Evolutionary conservation across 2,888 invertebrate genomes (phyloP).

Genomic region (Eristalis pertinax): DNA sequence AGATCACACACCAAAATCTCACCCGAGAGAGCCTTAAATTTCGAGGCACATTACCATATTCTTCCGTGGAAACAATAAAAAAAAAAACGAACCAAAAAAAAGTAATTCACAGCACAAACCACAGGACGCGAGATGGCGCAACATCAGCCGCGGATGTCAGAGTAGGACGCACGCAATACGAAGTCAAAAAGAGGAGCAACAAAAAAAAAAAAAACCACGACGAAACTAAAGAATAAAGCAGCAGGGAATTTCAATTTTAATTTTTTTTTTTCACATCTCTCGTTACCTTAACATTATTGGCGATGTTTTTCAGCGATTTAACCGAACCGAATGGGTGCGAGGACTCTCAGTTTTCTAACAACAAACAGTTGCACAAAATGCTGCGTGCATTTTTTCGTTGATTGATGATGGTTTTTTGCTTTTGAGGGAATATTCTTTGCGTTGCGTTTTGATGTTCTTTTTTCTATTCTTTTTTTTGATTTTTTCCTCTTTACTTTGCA

Average conservation of each 20-base stretch:
- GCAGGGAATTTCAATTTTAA: conserved; percentile 62
- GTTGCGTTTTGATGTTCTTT: conserved; percentile 39
- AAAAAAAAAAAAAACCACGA: conserved; percentile 41
- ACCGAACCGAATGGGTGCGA: conserved; percentile 35
- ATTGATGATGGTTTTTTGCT: conserved; percentile 52
- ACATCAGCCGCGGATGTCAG: conserved; percentile 50
- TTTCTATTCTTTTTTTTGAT: conserved; percentile 29
- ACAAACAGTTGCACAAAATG: conserved; percentile 60
- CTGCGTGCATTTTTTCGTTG: conserved; percentile 69
- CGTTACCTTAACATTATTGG: conserved; percentile 71
- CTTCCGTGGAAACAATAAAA: conserved; percentile 31
- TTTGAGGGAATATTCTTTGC: conserved; percentile 60
- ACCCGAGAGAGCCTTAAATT: conserved; percentile 34
- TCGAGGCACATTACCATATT: conserved; percentile 45
- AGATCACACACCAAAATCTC: conserved; percentile 9
- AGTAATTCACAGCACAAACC: conserved; percentile 64
- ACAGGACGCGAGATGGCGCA: conserved; percentile 66
- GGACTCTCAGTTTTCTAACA: conserved; percentile 42
- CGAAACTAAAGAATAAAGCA: conserved; percentile 54
- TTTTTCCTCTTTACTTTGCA: conserved; percentile 65
- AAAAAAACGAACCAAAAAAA: conserved; percentile 27
- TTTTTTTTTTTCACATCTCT: conserved; percentile 12
- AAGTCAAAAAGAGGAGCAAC: conserved; percentile 25
- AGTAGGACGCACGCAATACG: conserved; percentile 63
- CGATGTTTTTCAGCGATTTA: conserved; percentile 50